Evolutionary conservation across 2,888 invertebrate genomes (phyloP).

Genomic region (Sarcophaga variegata): DNA sequence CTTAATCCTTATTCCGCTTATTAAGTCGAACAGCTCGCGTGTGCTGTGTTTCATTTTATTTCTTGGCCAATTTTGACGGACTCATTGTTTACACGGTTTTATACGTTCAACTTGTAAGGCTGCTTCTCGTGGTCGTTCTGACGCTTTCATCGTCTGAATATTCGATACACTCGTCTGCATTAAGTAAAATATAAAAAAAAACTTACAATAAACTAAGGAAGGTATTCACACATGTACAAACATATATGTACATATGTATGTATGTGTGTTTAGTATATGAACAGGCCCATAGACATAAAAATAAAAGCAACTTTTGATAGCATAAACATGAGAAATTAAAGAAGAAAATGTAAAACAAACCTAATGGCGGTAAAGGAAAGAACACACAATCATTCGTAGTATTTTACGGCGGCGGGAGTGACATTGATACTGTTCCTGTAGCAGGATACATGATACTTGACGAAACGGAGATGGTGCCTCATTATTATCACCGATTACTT

Average conservation of each 20-base stretch:
- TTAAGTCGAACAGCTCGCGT: conserved; percentile 55
- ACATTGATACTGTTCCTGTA: conserved; percentile 66
- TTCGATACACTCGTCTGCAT: too few relatives aligned
- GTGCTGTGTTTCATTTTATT: conserved; percentile 36
- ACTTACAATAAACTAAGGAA: not conserved
- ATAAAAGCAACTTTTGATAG: not conserved
- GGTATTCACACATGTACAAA: too few relatives aligned
- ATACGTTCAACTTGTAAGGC: conserved; percentile 9
- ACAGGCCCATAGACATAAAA: not conserved
- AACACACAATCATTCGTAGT: not conserved
- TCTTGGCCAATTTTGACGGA: conserved; percentile 44
- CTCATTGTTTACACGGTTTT: conserved; percentile 39
- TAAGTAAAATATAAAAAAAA: too few relatives aligned
- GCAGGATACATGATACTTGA: conserved; percentile 70
- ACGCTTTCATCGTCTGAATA: too few relatives aligned
- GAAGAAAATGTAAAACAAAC: conserved; percentile 35
- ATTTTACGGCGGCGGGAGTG: conserved; percentile 24
- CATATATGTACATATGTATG: not conserved
- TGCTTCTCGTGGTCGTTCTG: not conserved
- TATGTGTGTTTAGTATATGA: not conserved
- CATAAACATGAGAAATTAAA: conserved; percentile 22
- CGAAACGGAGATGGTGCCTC: conserved; percentile 72
- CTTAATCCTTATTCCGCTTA: conserved; percentile 59
- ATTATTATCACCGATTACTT: conserved; percentile 74
- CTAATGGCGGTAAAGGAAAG: conserved; percentile 31